Evolutionary conservation across 2,797 vertebrate genomes (phyloP), one percentile per base, ranked within the genome.

Genomic region (Oceanodroma leucorhoa): DNA sequence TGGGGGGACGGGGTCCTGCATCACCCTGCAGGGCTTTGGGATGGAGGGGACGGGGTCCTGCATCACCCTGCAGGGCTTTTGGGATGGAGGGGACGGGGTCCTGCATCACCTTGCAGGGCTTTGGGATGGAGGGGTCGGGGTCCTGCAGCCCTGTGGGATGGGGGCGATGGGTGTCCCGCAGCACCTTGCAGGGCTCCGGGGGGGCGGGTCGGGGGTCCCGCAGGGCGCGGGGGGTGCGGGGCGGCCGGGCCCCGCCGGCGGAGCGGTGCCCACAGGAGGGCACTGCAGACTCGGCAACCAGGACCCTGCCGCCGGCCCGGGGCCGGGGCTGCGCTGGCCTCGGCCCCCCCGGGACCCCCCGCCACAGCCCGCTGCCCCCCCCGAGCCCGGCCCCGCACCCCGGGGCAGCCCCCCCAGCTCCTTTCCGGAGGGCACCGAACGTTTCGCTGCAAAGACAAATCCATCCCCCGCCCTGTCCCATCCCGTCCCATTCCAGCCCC

Each of bases 191-290:
- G 27, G n/a, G 27, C 57, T 11, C 23, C 9, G 45, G 51, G 70
- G 6, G 26, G 21, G 22, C 27, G 30, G 38, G 8, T 21, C 14
- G 6, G 16, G 17, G 20, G 38, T 26, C 51, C 67, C 21, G 7
- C 45, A 46, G 45, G 45, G 11, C 45, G 21, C 45, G 45, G 45
- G 43, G 43, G 43, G n/a, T 20, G 19, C 43, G 9, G 43, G 43
- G 43, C 19, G 43, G 43, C 19, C 43, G 43, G 43, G 43, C 27
- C 51, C 23, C 24, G 22, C 38, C 50, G 9, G 48, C 41, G 61
- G 82, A 73, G 43, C 43, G 30, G 46, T 86, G 80, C 69, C 90
- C 91, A 91, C 94, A 58, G 62, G 88, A 91, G 91, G 81, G 94
- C 88, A 57, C 91, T 93, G 91, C 85, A 89, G 76, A 9, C 71